These are phyloP conservation scores for Syngnathoides biaculeatus DNA, from an alignment of 2,113 vertebrate species.

Conservation along the genomic window DNA sequence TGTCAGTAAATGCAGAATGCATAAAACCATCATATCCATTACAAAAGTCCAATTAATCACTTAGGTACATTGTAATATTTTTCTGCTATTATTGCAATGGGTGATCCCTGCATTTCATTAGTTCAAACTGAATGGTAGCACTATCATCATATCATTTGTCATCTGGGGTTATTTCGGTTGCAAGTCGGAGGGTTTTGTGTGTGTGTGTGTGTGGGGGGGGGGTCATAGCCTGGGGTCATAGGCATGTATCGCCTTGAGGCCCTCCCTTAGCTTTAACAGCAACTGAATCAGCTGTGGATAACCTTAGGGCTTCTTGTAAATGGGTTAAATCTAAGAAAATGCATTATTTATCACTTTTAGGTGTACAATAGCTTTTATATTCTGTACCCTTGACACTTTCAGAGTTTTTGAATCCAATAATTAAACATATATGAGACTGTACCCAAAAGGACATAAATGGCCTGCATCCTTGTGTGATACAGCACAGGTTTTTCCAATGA, in stretches of 20 bases:
- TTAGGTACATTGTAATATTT: background rate
- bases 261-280: constrained; percentile 25
- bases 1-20: too few relatives aligned
- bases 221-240: constrained; percentile 44
- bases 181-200: constrained; percentile 8
- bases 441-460: background rate
- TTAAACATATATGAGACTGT: background rate
- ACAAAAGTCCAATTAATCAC: too few relatives aligned
- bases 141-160: constrained; percentile 31
- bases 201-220: constrained; percentile 44
- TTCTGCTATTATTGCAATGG: constrained; percentile 11
- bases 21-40: too few relatives aligned
- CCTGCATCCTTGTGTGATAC: background rate
- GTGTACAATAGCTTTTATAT: background rate
- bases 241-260: constrained; percentile 38
- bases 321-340: background rate
- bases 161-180: constrained; percentile 34
- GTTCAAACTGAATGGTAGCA: background rate
- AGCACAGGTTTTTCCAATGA: background rate
- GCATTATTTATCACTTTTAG: background rate
- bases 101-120: constrained; percentile 9
- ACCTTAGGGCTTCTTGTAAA: constrained; percentile 2
- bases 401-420: background rate
- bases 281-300: constrained; percentile 19
- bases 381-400: background rate